Percentiles rank a stretch among this genome's conserved stretches.
phyloP scores from a whole-genome alignment of 2,113 vertebrate species.

The Boulengerochromis microlepis region DNA sequence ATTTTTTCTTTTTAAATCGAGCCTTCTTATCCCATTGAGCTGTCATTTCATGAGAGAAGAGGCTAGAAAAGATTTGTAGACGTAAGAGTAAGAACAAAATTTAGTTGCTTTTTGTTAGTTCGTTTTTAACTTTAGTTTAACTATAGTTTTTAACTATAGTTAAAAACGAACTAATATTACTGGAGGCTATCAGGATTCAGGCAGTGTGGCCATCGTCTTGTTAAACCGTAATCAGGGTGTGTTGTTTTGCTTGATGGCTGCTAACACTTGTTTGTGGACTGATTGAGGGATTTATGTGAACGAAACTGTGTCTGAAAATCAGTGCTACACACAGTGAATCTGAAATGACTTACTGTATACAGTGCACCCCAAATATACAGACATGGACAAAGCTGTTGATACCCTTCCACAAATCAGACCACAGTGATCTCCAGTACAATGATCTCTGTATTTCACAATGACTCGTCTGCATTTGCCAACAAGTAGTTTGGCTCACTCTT shows the following conservation, averaged over 20 bases:
- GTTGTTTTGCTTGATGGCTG: background rate
- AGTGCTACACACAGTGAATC: background rate
- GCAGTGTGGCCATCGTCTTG: background rate
- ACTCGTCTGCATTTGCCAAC: background rate
- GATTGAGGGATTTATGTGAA: background rate
- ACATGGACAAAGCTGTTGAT: background rate
- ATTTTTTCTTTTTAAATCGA: background rate
- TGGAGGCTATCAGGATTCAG: background rate
- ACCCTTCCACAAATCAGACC: background rate
- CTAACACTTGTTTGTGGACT: background rate
- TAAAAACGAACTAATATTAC: background rate
- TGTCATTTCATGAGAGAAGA: background rate
- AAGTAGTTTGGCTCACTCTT: background rate
- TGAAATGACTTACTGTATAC: background rate
- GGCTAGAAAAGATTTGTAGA: background rate
- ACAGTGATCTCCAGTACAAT: background rate
- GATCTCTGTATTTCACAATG: background rate
- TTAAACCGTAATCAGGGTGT: background rate
- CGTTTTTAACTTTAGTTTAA: rapidly evolving
- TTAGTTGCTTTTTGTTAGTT: background rate
- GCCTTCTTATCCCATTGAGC: background rate
- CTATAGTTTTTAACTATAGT: background rate
- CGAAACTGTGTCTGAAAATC: background rate
- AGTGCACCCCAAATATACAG: background rate
- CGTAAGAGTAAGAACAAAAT: background rate